Percentiles rank a stretch among this genome's conserved stretches.
Conservation (phyloP, 1,140 invertebrate genomes). For the Drosophila leontia region DNA sequence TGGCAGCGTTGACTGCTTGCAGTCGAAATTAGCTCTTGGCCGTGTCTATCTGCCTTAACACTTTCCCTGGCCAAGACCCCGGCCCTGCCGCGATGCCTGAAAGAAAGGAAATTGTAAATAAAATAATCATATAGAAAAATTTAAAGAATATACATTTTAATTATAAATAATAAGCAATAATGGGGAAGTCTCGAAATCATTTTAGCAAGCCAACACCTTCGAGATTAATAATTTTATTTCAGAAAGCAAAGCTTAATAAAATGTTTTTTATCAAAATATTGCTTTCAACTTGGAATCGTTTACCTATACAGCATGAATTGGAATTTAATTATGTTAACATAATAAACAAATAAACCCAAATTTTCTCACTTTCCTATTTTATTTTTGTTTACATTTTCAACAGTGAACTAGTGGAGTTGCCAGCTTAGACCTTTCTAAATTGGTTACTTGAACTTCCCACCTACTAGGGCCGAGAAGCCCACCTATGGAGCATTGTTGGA, state of each 20-base stretch:
- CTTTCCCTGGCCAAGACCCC: slow-evolving; percentile 3
- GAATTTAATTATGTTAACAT: no score
- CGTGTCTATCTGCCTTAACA: slow-evolving; percentile 17
- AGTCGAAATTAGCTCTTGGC: slow-evolving; percentile 69
- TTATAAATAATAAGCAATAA: not conserved
- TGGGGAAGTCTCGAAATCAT: no score
- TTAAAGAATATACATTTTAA: not conserved
- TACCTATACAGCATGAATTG: no score
- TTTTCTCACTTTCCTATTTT: no score
- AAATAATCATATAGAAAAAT: not conserved
- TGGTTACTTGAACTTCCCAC: slow-evolving; percentile 13
- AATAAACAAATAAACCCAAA: no score
- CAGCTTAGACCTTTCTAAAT: not conserved
- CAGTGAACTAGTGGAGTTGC: not conserved
- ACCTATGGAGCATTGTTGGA: slow-evolving; percentile 37
- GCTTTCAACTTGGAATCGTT: not conserved
- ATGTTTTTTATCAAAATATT: not conserved
- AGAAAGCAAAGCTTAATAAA: not conserved
- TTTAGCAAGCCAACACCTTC: no score
- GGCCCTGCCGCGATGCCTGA: slow-evolving; percentile 53
- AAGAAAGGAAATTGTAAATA: slow-evolving; percentile 11
- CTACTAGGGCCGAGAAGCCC: slow-evolving; percentile 35
- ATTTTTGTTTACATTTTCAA: not conserved
- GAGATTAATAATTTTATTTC: no score
- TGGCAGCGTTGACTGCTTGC: slow-evolving; percentile 50